These are phyloP conservation scores for Temnothorax nylanderi DNA, from an alignment of 1,140 invertebrate genomes.

Conservation along the genomic window DNA sequence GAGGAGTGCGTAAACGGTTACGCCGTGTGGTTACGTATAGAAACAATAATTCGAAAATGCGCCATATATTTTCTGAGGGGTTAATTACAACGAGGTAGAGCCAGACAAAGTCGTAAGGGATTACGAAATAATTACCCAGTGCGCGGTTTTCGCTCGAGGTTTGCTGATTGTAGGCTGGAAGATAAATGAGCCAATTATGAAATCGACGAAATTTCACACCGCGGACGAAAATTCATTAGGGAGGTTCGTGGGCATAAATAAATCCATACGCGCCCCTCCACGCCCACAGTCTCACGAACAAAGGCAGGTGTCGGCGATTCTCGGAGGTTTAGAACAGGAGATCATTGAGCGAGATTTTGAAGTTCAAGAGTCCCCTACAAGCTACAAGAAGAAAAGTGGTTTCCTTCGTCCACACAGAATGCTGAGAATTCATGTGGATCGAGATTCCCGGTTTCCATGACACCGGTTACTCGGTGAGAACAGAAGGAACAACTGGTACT, in stretches of 20 bases:
- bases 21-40: constrained; percentile 29
- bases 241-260: constrained; percentile 75
- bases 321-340: constrained; percentile 33
- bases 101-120: constrained; percentile 50
- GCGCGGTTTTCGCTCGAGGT: constrained; percentile 59
- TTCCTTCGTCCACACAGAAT: constrained; percentile 55
- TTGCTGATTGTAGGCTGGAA: constrained; percentile 68
- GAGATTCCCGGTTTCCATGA: constrained; percentile 13
- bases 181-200: constrained; percentile 78
- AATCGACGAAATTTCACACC: constrained; percentile 80
- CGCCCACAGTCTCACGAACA: constrained; percentile 66
- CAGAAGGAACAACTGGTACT: constrained; percentile 11
- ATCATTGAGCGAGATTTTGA: constrained; percentile 56
- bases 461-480: constrained; percentile 48
- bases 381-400: constrained; percentile 47
- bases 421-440: constrained; percentile 54
- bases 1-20: constrained; percentile 9
- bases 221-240: constrained; percentile 78
- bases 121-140: constrained; percentile 58
- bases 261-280: constrained; percentile 66
- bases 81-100: constrained; percentile 68
- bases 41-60: constrained; percentile 59
- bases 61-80: constrained; percentile 69
- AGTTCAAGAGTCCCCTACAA: constrained; percentile 60
- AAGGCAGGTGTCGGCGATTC: constrained; percentile 72